Base-by-base conservation (phyloP, 2,888 invertebrate genomes). In the Acheta domesticus region DNA sequence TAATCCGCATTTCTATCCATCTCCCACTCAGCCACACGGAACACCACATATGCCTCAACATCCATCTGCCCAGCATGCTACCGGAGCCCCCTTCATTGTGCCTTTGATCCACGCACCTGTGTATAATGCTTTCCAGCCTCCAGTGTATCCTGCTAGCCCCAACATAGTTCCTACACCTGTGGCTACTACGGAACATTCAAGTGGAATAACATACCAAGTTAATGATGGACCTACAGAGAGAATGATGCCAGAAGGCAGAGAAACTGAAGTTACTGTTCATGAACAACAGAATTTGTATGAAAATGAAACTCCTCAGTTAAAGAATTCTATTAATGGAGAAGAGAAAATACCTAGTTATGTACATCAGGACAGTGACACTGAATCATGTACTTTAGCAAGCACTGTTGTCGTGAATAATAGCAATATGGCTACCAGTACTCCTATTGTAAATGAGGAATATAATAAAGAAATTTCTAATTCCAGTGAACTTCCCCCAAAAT, bases 11-110 rank as follows among this genome's bases (percentile, higher is more conserved):
- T 80, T 76, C 77, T 78, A 74, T 20, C n/a, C 12, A 49, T 78
- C 80, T 74, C 19, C 79, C 19, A 74, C 78, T 4, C 78, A 78
- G 48, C 49, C 80, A 11, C 80, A 49, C 5, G 49, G 49, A 16
- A 48, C 76, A 16, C 36, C 75, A n/a, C 79, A 79, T 21, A 74
- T 79, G 11, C 21, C 79, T n/a, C 78, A 82, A 73, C 82, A 83
- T 74, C 83, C 83, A 36, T 81, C 81, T 11, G 88, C 89, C 0
- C 88, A 89, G 50, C 88, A 89, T 82, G 89, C 89, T 5, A 89
- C 89, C 82, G 89, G 89, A 11, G 88, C 89, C 2, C 89, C 89
- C 0, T 84, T 89, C 11, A 89, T 89, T 84, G 88, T 89, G 75
- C 80, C 80, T 16, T 48, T 82, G 87, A 19, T 84, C 87, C 78